A percentile compares a stretch with the other conserved stretches of the same genome.
phyloP scores from a whole-genome alignment of 2,888 invertebrate genomes.

The Pedicia rivosa region DNA sequence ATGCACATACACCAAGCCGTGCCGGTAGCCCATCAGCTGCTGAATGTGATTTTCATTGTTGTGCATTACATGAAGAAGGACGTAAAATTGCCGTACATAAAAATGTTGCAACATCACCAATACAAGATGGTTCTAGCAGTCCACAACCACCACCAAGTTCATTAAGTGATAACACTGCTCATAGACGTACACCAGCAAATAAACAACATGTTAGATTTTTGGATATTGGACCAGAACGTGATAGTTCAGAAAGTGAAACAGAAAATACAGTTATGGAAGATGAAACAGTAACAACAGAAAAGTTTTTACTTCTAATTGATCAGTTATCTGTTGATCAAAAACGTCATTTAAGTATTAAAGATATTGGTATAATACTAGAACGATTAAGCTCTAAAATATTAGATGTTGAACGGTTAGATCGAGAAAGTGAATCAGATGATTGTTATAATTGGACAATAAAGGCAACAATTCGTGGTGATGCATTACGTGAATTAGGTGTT shows the following conservation, averaged over 20 bases:
- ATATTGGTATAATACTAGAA: conserved; percentile 88
- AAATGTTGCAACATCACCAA: conserved; percentile 84
- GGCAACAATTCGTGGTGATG: conserved; percentile 84
- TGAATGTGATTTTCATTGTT: conserved; percentile 93
- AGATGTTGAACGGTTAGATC: conserved; percentile 81
- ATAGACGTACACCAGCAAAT: conserved; percentile 34
- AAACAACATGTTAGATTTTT: conserved; percentile 74
- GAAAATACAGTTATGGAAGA: conserved; percentile 88
- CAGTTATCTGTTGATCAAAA: conserved; percentile 86
- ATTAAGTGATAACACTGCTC: conserved; percentile 19
- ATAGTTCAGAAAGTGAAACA: conserved; percentile 84
- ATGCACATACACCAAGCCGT: conserved; percentile 51
- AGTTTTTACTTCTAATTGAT: conserved; percentile 84
- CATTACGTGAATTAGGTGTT: conserved; percentile 77
- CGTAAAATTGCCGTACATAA: conserved; percentile 83
- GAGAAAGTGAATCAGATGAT: conserved; percentile 84
- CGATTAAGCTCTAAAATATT: conserved; percentile 83
- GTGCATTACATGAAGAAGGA: conserved; percentile 85
- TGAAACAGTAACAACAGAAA: conserved; percentile 76
- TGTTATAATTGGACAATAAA: conserved; percentile 96
- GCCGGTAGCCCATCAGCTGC: conserved; percentile 47
- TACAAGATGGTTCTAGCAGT: conserved; percentile 58
- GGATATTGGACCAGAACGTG: conserved; percentile 60
- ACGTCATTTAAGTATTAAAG: conserved; percentile 82
- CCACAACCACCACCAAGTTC: conserved; percentile 38